Base-by-base conservation (phyloP, 2,797 vertebrate genomes). In the Malacoctenus gilli region DNA sequence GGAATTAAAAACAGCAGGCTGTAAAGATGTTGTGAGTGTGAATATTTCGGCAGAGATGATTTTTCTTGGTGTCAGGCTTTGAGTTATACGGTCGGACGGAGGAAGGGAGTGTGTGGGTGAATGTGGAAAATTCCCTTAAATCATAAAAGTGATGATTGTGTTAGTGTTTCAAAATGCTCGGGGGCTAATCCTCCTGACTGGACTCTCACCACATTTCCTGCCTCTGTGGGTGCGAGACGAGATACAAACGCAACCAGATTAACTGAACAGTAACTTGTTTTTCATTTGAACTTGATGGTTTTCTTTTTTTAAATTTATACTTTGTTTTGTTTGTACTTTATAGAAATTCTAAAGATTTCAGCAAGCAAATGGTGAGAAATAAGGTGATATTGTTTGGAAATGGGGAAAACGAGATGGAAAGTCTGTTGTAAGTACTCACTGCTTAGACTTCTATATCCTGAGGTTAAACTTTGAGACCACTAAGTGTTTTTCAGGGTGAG, bases 401-500 rank as follows among this genome's bases (percentile, higher is more conserved):
- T n/a, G n/a, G n/a, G n/a, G n/a, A n/a, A n/a, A n/a, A n/a, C n/a
- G n/a, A n/a, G n/a, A n/a, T n/a, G n/a, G n/a, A n/a, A n/a, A n/a
- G n/a, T n/a, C n/a, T n/a, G n/a, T n/a, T n/a, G n/a, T n/a, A n/a
- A n/a, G n/a, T n/a, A n/a, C n/a, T n/a, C n/a, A n/a, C n/a, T n/a
- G n/a, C n/a, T n/a, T n/a, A n/a, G n/a, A n/a, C n/a, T n/a, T n/a
- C n/a, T n/a, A n/a, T n/a, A n/a, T n/a, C n/a, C n/a, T n/a, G n/a
- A n/a, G n/a, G n/a, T n/a, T n/a, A n/a, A n/a, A n/a, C n/a, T n/a
- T n/a, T n/a, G n/a, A n/a, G n/a, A n/a, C 42, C 67, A 13, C 34
- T 21, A 71, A 40, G 47, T 43, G 38, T 60, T 67, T 80, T 61
- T 9, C 25, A 57, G 2, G 53, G 66, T 56, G 58, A 28, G 58